phyloP scores from a whole-genome alignment of 2,113 vertebrate species.

The Gorsachius goisagi region DNA sequence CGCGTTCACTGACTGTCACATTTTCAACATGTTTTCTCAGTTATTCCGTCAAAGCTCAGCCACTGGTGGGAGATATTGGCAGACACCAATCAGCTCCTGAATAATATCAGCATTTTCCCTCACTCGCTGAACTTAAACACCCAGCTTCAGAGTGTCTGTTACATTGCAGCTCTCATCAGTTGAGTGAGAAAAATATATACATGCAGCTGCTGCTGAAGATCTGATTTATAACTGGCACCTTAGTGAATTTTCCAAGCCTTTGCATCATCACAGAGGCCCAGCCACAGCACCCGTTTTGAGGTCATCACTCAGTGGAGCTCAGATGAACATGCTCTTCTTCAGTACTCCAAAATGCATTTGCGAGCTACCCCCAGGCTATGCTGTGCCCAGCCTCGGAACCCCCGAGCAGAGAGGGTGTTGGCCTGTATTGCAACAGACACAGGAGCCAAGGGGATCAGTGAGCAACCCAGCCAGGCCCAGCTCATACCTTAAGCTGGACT shows the following conservation, averaged over 20 bases:
- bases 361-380: background rate
- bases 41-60: background rate
- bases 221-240: background rate
- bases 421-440: background rate
- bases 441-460: rapidly evolving
- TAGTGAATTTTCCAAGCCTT: background rate
- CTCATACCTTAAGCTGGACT: background rate
- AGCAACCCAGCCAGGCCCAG: background rate
- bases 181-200: background rate
- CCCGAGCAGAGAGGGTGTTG: background rate
- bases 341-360: background rate
- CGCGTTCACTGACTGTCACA: background rate
- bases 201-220: background rate
- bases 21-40: constrained; percentile 22
- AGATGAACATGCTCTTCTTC: background rate
- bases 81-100: background rate
- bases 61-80: background rate
- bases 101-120: background rate
- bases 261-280: rapidly evolving
- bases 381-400: background rate
- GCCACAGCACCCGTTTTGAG: background rate
- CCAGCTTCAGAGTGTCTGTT: background rate
- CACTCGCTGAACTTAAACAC: background rate
- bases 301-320: background rate
- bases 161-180: background rate